Base-by-base conservation (phyloP, 2,888 invertebrate species). In the Drosophila niveifrons region DNA sequence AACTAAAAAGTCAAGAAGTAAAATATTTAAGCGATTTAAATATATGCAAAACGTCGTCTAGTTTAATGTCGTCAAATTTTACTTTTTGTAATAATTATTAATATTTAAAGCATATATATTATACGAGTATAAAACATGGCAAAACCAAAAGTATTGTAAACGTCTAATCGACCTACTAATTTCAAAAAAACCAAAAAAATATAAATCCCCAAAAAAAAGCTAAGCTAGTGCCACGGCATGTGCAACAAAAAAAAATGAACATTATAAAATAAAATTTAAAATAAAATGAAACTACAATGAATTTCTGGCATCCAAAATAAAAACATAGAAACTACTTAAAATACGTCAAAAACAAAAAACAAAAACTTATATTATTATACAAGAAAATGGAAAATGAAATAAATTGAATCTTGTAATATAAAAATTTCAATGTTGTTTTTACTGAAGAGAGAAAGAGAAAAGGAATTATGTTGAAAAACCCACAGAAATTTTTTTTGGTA, bases 321-420 rank as follows among this genome's bases (percentile, higher is more conserved):
- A 77, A 73, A 74, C 50, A 87, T 78, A 80, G 75, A 80, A 77
- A 89, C 72, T 81, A 82, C 85, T 80, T 77, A 78, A 87, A 87
- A 69, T 86, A 83, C 74, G 74, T 69, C 53, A 46, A 78, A 90
- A 90, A 52, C 18, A 10, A 67, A 57, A 44, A 79, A 89, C 36
- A 41, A 18, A 68, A 53, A 90, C 87, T 85, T 90, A 90, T 90
- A 91, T 90, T 89, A 91, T 90, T 89, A 90, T 90, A 91, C 90
- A 90, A 90, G 88, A 90, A 88, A 82, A 86, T 80, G 78, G 58
- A 74, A 89, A 88, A 85, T 82, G 75, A 91, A 90, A 90, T 91
- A 90, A 91, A 91, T 90, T 91, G 90, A 90, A 91, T 91, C 91
- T 91, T 91, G 91, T 91, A 91, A 91, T 91, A 91, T 91, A 91